Percentiles rank a stretch among this genome's conserved stretches.
Conservation (phyloP, 2,888 invertebrate species). For the Drosophila dives region DNA sequence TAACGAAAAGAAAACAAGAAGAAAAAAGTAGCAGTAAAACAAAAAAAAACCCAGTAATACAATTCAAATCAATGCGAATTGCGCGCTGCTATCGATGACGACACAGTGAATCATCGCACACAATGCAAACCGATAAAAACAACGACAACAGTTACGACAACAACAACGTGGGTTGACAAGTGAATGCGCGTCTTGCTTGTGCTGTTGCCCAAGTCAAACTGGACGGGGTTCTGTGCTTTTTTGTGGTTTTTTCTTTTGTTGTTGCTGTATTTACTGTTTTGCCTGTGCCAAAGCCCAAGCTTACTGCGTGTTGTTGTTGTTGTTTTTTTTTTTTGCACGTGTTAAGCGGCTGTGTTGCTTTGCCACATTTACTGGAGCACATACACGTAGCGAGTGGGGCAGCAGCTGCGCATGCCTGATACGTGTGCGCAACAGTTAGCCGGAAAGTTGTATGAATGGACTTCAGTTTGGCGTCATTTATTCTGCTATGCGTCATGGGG, state of each 20-base stretch:
- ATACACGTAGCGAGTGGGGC: neutral
- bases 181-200: neutral
- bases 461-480: neutral
- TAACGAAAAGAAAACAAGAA: conserved; percentile 6
- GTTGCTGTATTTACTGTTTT: neutral
- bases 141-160: neutral
- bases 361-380: conserved; percentile 1
- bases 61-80: conserved; percentile 27
- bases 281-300: conserved; percentile 41
- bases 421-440: neutral
- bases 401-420: conserved; percentile 7
- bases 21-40: conserved; percentile 1
- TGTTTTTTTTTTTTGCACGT: neutral
- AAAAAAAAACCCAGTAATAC: conserved; percentile 52
- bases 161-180: conserved; percentile 17
- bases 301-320: neutral
- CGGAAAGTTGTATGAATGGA: conserved; percentile 11
- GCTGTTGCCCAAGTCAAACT: neutral
- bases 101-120: conserved; percentile 56
- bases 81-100: conserved; percentile 52
- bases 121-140: conserved; percentile 16
- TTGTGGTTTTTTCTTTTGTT: neutral
- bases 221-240: neutral
- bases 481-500: neutral
- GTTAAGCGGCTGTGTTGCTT: neutral